Percentiles rank a stretch among this genome's conserved stretches.
phyloP scores from a whole-genome alignment of 2,888 invertebrate genomes.

The Apamea epomidion region DNA sequence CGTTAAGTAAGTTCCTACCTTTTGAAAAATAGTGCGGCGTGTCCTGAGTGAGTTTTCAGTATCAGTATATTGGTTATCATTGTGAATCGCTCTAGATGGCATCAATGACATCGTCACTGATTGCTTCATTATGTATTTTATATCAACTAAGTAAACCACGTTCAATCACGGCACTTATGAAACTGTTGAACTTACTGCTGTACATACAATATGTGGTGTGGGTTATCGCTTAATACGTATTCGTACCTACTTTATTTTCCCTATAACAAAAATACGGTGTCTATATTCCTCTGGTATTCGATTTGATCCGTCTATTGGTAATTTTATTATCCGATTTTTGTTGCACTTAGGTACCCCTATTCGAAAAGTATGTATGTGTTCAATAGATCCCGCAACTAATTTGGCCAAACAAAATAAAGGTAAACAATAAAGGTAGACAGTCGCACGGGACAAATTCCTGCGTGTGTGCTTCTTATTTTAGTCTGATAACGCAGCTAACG shows the following conservation, averaged over 20 bases:
- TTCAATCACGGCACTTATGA: not conserved
- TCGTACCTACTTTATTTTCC: not conserved
- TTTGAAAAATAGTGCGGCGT: conserved; percentile 1
- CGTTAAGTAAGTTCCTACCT: conserved; percentile 16
- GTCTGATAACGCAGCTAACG: not conserved
- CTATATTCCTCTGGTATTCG: not conserved
- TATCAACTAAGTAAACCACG: conserved; percentile 20
- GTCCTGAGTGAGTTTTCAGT: not conserved
- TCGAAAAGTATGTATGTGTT: too few species aligned
- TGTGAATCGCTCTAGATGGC: not conserved
- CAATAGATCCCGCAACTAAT: not conserved
- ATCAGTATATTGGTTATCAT: not conserved
- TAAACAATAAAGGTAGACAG: not conserved
- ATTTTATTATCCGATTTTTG: too few species aligned
- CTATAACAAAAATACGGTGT: not conserved
- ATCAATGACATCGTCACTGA: not conserved
- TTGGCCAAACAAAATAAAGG: not conserved
- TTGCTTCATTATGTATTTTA: conserved; percentile 15
- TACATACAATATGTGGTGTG: not conserved
- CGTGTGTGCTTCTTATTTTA: not conserved
- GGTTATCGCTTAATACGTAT: not conserved
- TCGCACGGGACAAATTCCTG: not conserved
- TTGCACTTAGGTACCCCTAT: not conserved
- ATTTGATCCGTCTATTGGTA: not conserved
- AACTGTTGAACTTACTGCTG: not conserved